These are phyloP conservation scores for Thaumetopoea pityocampa DNA, from an alignment of 1,140 invertebrate genomes.

Conservation along the genomic window DNA sequence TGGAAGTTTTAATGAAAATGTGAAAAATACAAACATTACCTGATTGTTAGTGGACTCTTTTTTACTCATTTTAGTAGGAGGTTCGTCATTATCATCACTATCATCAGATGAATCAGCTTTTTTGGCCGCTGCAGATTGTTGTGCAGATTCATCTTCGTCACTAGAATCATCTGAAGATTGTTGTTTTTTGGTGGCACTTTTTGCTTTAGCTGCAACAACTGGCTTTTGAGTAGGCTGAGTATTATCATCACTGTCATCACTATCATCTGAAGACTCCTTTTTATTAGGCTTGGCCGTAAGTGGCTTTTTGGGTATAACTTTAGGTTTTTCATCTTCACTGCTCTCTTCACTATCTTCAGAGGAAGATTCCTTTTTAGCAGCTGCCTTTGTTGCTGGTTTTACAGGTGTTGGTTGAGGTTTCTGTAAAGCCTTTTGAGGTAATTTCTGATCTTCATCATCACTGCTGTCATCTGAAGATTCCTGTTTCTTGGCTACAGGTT, in stretches of 20 bases:
- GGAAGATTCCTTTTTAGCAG: conserved; percentile 32
- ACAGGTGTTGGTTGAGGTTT: conserved; percentile 24
- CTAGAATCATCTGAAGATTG: conserved; percentile 29
- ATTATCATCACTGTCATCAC: conserved; percentile 35
- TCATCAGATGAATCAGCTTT: conserved; percentile 24
- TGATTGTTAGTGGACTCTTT: conserved; percentile 29
- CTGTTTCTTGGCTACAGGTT: no score
- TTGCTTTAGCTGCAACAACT: conserved; percentile 6
- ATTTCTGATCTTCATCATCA: conserved; percentile 21
- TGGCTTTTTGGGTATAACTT: conserved; percentile 13
- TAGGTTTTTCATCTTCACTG: conserved; percentile 27
- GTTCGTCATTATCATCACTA: conserved; percentile 30
- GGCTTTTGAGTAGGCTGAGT: conserved; percentile 16
- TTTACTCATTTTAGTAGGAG: conserved; percentile 44
- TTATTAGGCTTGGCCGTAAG: conserved; percentile 11
- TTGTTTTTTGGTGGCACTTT: conserved; percentile 19
- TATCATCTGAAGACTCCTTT: conserved; percentile 37
- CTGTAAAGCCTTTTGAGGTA: conserved; percentile 17
- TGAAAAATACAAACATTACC: conserved; percentile 17
- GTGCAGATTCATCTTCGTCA: conserved; percentile 29
- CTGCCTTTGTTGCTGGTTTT: conserved; percentile 19
- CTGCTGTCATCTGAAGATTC: no score
- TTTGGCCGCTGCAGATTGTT: conserved; percentile 15
- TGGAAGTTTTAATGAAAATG: no score
- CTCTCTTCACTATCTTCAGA: conserved; percentile 46